Evolutionary conservation across 2,888 invertebrate genomes (phyloP).

Genomic region (Leucoptera coffeella): DNA sequence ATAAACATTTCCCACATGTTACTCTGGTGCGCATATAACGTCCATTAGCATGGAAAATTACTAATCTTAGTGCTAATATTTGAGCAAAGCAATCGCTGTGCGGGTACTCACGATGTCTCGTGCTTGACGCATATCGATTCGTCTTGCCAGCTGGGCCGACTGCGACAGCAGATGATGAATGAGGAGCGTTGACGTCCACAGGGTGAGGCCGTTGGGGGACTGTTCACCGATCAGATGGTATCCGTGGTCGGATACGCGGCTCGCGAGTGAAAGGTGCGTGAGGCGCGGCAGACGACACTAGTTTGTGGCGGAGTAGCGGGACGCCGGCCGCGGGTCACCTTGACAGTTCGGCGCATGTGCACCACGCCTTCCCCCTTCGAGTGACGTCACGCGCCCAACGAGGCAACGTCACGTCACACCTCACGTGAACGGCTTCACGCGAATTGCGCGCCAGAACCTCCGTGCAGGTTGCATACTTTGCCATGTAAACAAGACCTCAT

Average conservation of each 20-base stretch:
- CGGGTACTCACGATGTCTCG: constrained; percentile 38
- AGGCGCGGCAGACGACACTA: no score
- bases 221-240: constrained; percentile 7
- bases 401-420: constrained; percentile 25
- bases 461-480: not conserved
- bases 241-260: constrained; percentile 1
- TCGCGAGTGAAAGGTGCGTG: not conserved
- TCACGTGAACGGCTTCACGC: constrained; percentile 5
- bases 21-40: no score
- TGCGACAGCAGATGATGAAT: constrained; percentile 45
- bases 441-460: not conserved
- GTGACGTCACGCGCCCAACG: constrained; percentile 12
- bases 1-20: no score
- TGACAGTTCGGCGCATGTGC: constrained; percentile 43
- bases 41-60: constrained; percentile 14
- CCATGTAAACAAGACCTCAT: no score
- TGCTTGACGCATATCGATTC: constrained; percentile 49
- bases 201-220: constrained; percentile 39
- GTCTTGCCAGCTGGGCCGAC: constrained; percentile 41
- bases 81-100: constrained; percentile 8
- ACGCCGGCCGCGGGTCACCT: constrained; percentile 49
- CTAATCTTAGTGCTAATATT: constrained; percentile 18
- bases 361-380: constrained; percentile 33
- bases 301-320: no score
- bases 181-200: constrained; percentile 47